Conservation (phyloP, 2,113 vertebrate genomes). For the Caranx melampygus region DNA sequence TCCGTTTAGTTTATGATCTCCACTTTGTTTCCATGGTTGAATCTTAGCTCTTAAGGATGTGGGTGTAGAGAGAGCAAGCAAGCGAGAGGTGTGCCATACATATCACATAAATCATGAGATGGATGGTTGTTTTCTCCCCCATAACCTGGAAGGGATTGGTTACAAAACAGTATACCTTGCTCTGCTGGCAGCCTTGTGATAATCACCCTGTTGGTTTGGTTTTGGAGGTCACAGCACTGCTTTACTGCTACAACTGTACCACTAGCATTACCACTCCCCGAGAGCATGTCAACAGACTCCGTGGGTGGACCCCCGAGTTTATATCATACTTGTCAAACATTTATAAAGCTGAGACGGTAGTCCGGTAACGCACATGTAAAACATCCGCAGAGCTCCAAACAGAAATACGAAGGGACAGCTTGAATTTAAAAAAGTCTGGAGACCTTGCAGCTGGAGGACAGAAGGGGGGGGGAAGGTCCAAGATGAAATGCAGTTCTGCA, state of each 20-base stretch:
- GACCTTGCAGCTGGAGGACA: constrained; percentile 79
- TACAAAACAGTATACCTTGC: constrained; percentile 44
- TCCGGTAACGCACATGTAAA: constrained; percentile 85
- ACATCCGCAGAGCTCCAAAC: constrained; percentile 87
- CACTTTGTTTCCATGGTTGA: constrained; percentile 42
- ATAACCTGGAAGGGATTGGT: constrained; percentile 52
- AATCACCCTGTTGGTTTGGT: constrained; percentile 33
- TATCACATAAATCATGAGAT: constrained; percentile 31
- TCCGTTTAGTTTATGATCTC: constrained; percentile 47
- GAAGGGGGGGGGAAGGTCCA: constrained; percentile 43
- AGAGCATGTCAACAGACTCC: constrained; percentile 84
- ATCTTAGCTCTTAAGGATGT: constrained; percentile 23
- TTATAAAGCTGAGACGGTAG: constrained; percentile 86
- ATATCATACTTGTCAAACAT: constrained; percentile 86
- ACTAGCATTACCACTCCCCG: constrained; percentile 82
- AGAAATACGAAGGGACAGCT: constrained; percentile 82
- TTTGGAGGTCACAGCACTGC: constrained; percentile 38
- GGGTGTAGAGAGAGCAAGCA: constrained; percentile 8
- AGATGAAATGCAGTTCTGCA: constrained; percentile 28
- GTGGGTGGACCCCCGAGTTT: constrained; percentile 78
- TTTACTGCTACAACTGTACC: constrained; percentile 57
- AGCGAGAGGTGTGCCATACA: constrained; percentile 16
- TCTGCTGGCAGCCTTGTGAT: constrained; percentile 42
- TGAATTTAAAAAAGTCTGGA: constrained; percentile 70
- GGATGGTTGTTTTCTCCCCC: constrained; percentile 16